phyloP scores from a whole-genome alignment of 92 coral and sea anemone species.

The Parazoanthus darwini region DNA sequence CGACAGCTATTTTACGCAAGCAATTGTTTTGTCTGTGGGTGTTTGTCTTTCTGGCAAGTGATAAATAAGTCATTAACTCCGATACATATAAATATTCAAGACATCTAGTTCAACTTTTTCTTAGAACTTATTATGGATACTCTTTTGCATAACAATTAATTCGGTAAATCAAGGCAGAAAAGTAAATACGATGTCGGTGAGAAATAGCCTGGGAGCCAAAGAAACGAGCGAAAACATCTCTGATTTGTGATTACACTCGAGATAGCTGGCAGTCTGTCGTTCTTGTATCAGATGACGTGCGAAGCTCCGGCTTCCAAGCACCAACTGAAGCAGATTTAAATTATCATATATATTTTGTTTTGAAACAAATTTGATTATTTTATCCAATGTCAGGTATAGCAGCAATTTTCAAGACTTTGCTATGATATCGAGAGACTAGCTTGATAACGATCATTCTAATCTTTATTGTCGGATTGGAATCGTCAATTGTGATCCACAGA shows the following conservation, averaged over 20 bases:
- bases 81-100: background rate
- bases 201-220: slow-evolving; percentile 15
- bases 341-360: slow-evolving; percentile 9
- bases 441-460: background rate
- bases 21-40: background rate
- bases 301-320: background rate
- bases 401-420: background rate
- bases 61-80: slow-evolving; percentile 7
- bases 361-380: background rate
- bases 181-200: background rate
- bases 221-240: background rate
- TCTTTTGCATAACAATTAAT: slow-evolving; percentile 40
- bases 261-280: background rate
- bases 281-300: background rate
- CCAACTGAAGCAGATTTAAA: slow-evolving; percentile 15
- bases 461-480: background rate
- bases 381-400: background rate
- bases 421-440: background rate
- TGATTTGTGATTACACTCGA: background rate
- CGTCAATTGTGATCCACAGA: too few relatives aligned
- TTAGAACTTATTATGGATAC: background rate
- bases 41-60: background rate
- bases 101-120: too few relatives aligned
- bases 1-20: background rate
- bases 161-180: background rate